Percentiles rank a stretch among this genome's conserved stretches.
These are phyloP conservation scores for Drosophila baimaii DNA, from an alignment of 1,140 invertebrate species.

Conservation along the genomic window DNA sequence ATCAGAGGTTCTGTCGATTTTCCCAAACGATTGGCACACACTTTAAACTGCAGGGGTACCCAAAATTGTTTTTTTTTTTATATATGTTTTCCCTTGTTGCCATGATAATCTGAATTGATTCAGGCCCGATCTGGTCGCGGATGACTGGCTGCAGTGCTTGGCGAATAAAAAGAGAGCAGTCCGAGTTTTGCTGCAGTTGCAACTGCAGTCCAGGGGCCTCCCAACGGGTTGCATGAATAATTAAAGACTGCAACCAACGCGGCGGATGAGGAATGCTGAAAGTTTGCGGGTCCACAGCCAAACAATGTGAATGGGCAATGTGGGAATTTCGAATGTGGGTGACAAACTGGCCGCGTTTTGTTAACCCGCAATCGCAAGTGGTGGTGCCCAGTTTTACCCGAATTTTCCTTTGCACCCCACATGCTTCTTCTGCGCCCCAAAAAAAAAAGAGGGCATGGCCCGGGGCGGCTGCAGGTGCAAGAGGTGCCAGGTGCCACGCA, in stretches of 20 bases:
- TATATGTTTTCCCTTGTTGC: background rate
- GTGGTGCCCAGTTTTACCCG: background rate
- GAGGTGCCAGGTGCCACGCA: slow-evolving; percentile 37
- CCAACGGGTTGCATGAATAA: slow-evolving; percentile 66
- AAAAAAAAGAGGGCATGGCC: background rate
- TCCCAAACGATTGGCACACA: too few relatives aligned
- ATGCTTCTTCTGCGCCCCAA: too few relatives aligned
- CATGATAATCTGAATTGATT: slow-evolving; percentile 9
- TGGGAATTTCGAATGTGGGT: slow-evolving; percentile 39
- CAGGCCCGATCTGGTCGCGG: slow-evolving; percentile 5
- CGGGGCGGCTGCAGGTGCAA: slow-evolving; percentile 20
- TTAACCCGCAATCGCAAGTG: slow-evolving; percentile 5
- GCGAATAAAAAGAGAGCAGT: slow-evolving; percentile 39
- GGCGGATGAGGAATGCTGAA: background rate
- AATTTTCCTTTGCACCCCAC: background rate
- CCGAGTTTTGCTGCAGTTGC: slow-evolving; percentile 35
- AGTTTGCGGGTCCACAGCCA: slow-evolving; percentile 22
- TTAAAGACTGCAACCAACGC: slow-evolving; percentile 30
- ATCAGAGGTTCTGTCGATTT: too few relatives aligned
- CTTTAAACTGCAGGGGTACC: background rate
- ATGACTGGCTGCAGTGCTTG: slow-evolving; percentile 9
- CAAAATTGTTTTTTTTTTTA: background rate
- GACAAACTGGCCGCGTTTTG: slow-evolving; percentile 54
- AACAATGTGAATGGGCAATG: slow-evolving; percentile 53
- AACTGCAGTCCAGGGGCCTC: slow-evolving; percentile 33